Evolutionary conservation across 2,888 invertebrate species (phyloP).

Genomic region (Nomada ferruginata): DNA sequence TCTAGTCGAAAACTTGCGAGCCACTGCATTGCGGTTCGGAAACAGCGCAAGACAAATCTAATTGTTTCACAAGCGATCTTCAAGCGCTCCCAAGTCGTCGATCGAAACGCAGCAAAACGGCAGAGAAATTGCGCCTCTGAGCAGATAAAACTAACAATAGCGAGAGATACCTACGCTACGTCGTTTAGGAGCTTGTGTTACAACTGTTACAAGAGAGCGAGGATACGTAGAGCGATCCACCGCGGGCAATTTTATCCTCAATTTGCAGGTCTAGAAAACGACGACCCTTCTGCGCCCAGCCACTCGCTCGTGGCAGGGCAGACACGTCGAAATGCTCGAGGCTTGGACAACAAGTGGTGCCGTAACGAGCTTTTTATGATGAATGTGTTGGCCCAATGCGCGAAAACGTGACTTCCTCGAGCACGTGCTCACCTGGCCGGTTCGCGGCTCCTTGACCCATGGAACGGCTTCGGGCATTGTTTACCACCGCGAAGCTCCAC

Average conservation of each 20-base stretch:
- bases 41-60: too few species aligned
- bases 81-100: too few species aligned
- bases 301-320: conserved; percentile 38
- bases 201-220: not conserved
- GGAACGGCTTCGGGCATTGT: conserved; percentile 72
- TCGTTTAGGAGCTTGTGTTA: conserved; percentile 23
- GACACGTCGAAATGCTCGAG: conserved; percentile 62
- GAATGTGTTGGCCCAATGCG: conserved; percentile 59
- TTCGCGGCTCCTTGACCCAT: conserved; percentile 72
- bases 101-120: not conserved
- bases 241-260: conserved; percentile 48
- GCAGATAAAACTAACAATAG: too few species aligned
- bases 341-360: conserved; percentile 67
- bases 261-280: conserved; percentile 40
- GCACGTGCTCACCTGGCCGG: conserved; percentile 66
- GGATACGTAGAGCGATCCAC: conserved; percentile 29
- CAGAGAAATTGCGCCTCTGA: not conserved
- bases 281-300: conserved; percentile 10
- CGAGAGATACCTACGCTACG: not conserved
- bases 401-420: conserved; percentile 71
- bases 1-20: too few species aligned
- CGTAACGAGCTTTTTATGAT: conserved; percentile 75
- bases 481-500: conserved; percentile 57
- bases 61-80: too few species aligned
- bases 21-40: too few species aligned